Evolutionary conservation across 2,888 invertebrate genomes (phyloP), one percentile per base, ranked within the genome.

Genomic region (Sesia apiformis): DNA sequence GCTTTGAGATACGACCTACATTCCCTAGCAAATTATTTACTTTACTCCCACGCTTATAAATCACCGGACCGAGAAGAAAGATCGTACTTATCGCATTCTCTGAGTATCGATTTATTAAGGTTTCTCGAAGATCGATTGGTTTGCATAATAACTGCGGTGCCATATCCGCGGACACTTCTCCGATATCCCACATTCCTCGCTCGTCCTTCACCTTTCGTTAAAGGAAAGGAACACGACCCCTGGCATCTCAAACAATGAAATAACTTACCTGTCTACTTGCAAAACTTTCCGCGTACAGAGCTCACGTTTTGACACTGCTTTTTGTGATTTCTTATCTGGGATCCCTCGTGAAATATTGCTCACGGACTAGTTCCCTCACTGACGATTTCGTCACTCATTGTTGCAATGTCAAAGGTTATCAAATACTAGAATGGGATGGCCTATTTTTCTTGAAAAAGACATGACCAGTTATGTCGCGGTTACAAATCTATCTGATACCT

Each of bases 151-250:
- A 78, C 67, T 63, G 62, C 51, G 46, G 46, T 46, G 46, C 23
- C 23, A 23, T 23, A 23, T 46, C 46, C 54, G 54, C 60, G 59
- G 65, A 60, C 65, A 67, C 70, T 70, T 64, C 59, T 62, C 65
- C 64, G 69, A 70, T 76, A 76, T 76, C 72, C 74, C 69, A 67
- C 74, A 79, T 78, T 75, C 74, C 77, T 65, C 43, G 38, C 38
- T 39, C 56, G 79, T 80, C 86, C 87, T 86, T 86, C 85, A 84
- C 85, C 82, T 86, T 84, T 86, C 66, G 63, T 63, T 66, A 74
- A 76, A 76, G 70, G 78, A 79, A 78, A 78, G 76, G 77, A 75
- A 40, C 52, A 7, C 52, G 52, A 73, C 67, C 73, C 69, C 66
- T 68, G 76, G 69, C 74, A 69, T 74, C 73, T 71, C 71, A 74